phyloP scores from a whole-genome alignment of 1,140 invertebrate genomes.

The Drosophila baimaii region DNA sequence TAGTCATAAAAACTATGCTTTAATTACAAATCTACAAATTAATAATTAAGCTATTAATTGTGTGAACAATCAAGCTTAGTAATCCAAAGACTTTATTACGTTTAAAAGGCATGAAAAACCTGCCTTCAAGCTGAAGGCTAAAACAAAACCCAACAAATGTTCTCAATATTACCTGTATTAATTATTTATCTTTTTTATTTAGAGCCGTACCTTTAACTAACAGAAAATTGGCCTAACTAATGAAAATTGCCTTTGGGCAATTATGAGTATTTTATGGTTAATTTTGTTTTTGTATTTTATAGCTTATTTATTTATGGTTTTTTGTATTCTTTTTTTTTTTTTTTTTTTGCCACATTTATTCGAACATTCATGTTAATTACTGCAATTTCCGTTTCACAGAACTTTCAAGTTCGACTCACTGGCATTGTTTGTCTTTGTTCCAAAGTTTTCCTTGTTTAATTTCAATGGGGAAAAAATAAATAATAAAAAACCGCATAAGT shows the following conservation, averaged over 20 bases:
- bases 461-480: slow-evolving; percentile 12
- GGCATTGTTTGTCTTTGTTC: slow-evolving; percentile 40
- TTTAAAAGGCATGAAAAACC: background rate
- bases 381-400: slow-evolving; percentile 60
- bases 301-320: slow-evolving; percentile 21
- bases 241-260: slow-evolving; percentile 37
- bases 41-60: slow-evolving; percentile 26
- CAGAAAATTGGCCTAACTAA: slow-evolving; percentile 24
- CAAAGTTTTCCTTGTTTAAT: slow-evolving; percentile 40
- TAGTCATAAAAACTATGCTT: slow-evolving; percentile 2
- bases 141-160: slow-evolving; percentile 20
- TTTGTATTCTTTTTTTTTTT: slow-evolving; percentile 11
- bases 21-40: slow-evolving; percentile 4
- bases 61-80: background rate
- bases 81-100: background rate
- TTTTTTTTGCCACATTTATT: slow-evolving; percentile 47
- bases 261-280: slow-evolving; percentile 44
- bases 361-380: slow-evolving; percentile 62
- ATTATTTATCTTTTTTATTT: slow-evolving; percentile 17
- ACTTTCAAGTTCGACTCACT: slow-evolving; percentile 50
- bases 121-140: slow-evolving; percentile 33
- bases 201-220: slow-evolving; percentile 4
- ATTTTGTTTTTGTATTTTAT: slow-evolving; percentile 16
- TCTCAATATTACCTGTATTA: slow-evolving; percentile 35
- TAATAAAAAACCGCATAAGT: background rate